Conservation (phyloP, 2,888 invertebrate genomes). For the Eilema sororculum region DNA sequence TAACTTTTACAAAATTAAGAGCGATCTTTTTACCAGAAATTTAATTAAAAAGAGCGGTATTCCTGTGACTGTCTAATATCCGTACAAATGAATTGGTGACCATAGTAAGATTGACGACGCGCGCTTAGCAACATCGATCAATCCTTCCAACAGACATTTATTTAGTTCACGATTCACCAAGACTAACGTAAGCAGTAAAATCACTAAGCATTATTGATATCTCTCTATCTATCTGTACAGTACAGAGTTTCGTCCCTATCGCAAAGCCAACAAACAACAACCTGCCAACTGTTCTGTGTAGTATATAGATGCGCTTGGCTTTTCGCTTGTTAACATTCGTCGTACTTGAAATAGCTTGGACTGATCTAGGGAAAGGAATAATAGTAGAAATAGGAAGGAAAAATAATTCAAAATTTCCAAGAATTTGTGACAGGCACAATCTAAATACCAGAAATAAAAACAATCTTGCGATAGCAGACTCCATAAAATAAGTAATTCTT, state of each 20-base stretch:
- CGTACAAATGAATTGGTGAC: conserved; percentile 7
- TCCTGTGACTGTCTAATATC: background rate
- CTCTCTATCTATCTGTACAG: background rate
- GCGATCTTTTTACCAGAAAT: background rate
- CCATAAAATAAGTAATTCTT: too few relatives aligned
- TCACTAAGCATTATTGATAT: conserved; percentile 3
- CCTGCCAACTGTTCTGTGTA: too few relatives aligned
- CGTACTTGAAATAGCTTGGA: background rate
- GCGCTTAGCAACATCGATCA: conserved; percentile 12
- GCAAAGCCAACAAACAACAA: too few relatives aligned
- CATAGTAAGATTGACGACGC: background rate
- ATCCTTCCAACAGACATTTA: conserved; percentile 11
- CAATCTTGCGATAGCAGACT: too few relatives aligned
- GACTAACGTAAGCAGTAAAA: background rate
- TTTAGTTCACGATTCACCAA: background rate
- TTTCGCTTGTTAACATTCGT: background rate
- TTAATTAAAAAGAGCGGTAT: background rate
- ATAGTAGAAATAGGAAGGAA: too few relatives aligned
- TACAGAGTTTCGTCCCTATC: too few relatives aligned
- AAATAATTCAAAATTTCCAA: too few relatives aligned
- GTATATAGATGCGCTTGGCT: too few relatives aligned
- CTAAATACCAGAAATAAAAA: too few relatives aligned
- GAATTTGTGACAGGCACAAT: too few relatives aligned
- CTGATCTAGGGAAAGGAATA: too few relatives aligned
- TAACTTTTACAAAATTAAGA: too few relatives aligned